phyloP scores from a whole-genome alignment of 2,888 invertebrate species.

The Meiosimyza platycephala region DNA sequence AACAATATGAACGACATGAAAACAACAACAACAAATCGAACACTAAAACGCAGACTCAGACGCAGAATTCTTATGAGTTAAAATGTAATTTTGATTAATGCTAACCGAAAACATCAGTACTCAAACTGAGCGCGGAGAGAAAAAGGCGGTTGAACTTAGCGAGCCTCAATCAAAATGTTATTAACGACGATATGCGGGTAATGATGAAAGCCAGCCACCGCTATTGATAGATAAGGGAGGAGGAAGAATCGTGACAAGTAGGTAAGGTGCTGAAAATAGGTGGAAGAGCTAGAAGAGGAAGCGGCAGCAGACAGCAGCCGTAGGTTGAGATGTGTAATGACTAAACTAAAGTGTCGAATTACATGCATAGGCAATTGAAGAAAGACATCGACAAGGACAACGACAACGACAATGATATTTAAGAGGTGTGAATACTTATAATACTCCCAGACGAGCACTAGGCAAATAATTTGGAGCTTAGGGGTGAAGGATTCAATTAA shows the following conservation, averaged over 20 bases:
- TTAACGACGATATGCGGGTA: slow-evolving; percentile 35
- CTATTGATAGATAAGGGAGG: background rate
- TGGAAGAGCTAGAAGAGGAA: background rate
- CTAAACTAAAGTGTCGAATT: slow-evolving; percentile 22
- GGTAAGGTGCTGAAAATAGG: background rate
- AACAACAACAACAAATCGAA: background rate
- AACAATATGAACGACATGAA: background rate
- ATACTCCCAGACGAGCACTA: no score
- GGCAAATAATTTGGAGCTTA: no score
- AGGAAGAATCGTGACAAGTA: background rate
- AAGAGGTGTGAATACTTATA: no score
- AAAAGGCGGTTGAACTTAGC: background rate
- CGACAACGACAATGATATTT: no score
- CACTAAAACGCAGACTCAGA: background rate
- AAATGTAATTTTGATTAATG: slow-evolving; percentile 46
- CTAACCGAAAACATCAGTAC: slow-evolving; percentile 22
- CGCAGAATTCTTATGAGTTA: slow-evolving; percentile 10
- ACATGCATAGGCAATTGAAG: background rate
- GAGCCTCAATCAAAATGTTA: slow-evolving; percentile 45
- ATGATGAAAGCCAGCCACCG: background rate
- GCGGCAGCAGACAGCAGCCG: background rate
- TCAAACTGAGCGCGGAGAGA: slow-evolving; percentile 4
- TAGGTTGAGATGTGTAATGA: slow-evolving; percentile 4
- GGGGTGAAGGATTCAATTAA: no score
- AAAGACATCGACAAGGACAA: no score